Base-by-base conservation (phyloP, 2,113 vertebrate genomes). In the Paramormyrops kingsleyae region DNA sequence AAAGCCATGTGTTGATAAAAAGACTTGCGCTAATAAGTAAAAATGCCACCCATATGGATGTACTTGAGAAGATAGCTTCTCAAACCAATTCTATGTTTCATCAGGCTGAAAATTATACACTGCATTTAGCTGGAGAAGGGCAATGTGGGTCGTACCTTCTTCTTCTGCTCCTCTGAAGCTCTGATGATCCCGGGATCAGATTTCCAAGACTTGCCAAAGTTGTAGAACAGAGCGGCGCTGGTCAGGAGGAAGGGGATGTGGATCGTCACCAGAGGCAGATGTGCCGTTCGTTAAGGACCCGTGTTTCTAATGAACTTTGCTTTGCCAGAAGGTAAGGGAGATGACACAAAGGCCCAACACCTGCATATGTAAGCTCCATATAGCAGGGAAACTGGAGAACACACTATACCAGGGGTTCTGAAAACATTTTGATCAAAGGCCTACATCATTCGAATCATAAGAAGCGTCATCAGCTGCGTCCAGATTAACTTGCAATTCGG, bases 181-280 rank as follows among this genome's bases (percentile, higher is more conserved):
- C 99, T 99, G 94, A 99, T 99, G 91, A 99, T 99, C 87, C 98
- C 98, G 0, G 99, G 98, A 93, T 99, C 99, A 39, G 99, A 99
- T 92, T 99, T 99, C 99, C 99, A 99, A 89, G 99, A 99, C 92
- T 99, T 99, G 56, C 98, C 98, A 92, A 99, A 99, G 96, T 99
- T 99, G 96, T 99, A 99, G 94, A 99, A 99, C 93, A 99, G 96
- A 92, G 97, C 97, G 93, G 98, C 50, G 42, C 97, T 99, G 96
- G 98, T 99, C 42, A 98, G 95, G 59, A 99, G 97, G 95, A 99
- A 99, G 46, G 98, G 98, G 92, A 99, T 93, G 88, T 99, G 98
- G 94, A 99, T 97, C 56, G 98, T 98, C 94, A 97, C 94, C 92
- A 99, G 98, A 52, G 95, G 98, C 87, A 99, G 97, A 98, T 99